These are phyloP conservation scores for Setipinna tenuifilis DNA, from an alignment of 2,797 vertebrate genomes.

Conservation along the genomic window DNA sequence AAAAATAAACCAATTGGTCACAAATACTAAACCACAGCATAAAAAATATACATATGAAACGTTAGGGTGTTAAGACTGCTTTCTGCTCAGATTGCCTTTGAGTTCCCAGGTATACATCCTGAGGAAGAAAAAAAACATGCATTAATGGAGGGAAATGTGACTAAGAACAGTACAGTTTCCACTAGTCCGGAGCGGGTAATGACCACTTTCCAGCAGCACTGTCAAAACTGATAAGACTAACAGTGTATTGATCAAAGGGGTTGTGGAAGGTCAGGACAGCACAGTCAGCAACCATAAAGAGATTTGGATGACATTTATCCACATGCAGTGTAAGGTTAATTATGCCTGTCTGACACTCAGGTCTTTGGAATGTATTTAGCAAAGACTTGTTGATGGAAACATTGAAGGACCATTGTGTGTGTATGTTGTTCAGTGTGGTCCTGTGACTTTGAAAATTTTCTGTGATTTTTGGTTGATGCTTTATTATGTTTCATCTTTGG, in stretches of 20 bases:
- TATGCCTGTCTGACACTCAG: constrained; percentile 23
- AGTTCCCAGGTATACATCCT: not conserved
- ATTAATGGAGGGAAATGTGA: not conserved
- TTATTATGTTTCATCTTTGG: no score
- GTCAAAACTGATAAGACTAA: constrained; percentile 35
- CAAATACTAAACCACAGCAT: not conserved
- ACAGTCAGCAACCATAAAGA: constrained; percentile 32
- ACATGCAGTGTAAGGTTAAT: constrained; percentile 34
- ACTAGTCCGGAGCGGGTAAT: constrained; percentile 20
- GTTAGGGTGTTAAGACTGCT: not conserved
- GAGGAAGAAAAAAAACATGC: not conserved
- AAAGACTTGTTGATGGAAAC: not conserved
- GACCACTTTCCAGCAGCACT: constrained; percentile 35
- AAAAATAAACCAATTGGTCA: not conserved
- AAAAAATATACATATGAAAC: not conserved
- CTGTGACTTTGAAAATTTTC: no score
- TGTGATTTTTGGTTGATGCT: no score
- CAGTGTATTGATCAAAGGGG: constrained; percentile 39
- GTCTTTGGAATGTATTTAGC: constrained; percentile 25
- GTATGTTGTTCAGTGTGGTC: no score
- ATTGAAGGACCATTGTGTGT: not conserved
- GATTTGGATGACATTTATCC: constrained; percentile 32
- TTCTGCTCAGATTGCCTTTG: not conserved
- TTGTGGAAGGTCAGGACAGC: constrained; percentile 37
- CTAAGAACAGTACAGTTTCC: constrained; percentile 23